Evolutionary conservation across 2,888 invertebrate species (phyloP), one percentile per base, ranked within the genome.

Genomic region (Deilephila porcellus): DNA sequence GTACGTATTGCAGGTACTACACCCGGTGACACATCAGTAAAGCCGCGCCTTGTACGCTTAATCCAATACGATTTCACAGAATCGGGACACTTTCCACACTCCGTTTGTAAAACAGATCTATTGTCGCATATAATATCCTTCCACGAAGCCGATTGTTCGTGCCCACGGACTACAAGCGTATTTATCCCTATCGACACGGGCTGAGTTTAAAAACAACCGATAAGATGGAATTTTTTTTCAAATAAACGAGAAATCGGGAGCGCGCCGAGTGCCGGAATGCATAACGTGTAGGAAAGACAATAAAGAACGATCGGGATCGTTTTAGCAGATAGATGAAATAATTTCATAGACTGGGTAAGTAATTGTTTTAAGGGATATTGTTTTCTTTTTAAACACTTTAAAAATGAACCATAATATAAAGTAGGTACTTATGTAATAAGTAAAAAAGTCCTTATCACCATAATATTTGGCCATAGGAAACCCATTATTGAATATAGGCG

Each of bases 31-130:
- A 60, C 3, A 60, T 60, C 20, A 20, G 60, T 25, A 60, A 7
- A n/a, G 25, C 60, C n/a, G 3, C n/a, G 20, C 11, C n/a, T 8
- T n/a, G 60, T 11, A 60, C 60, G 29, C 29, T 60, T 56, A 29
- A 60, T 29, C 60, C 60, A 29, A 25, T 29, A 3, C 11, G 11
- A 60, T 45, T 52, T 25, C 17, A 45, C 20, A 14, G 37, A 20
- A 45, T 6, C 20, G 17, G 20, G 17, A 17, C 17, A 45, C 20
- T 25, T 45, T 67, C n/a, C n/a, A n/a, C n/a, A n/a, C n/a, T n/a
- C 45, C n/a, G 3, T 67, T 67, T 67, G 17, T 52, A 25, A 52
- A 67, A 7, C 64, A 25, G 52, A 52, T 67, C 45, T 67, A 52
- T 52, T 8, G 37, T 52, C 6, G 45, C 67, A 25, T 52, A 11